Conservation (phyloP, 2,888 invertebrate species). For the Branchellion lobata region DNA sequence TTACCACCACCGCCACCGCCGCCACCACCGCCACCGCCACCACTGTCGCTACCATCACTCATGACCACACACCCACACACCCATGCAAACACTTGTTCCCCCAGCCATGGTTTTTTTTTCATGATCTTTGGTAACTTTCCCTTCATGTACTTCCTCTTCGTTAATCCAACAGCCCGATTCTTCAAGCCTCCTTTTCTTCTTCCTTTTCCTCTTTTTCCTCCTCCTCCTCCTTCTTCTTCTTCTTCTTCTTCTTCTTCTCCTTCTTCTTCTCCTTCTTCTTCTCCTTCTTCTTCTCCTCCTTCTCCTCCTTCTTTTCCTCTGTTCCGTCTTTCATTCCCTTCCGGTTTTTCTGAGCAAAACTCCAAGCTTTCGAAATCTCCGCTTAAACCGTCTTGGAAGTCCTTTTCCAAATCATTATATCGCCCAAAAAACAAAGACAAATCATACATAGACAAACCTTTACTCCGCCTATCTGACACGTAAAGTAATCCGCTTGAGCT, state of each 20-base stretch:
- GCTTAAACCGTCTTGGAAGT: background rate
- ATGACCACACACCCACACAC: background rate
- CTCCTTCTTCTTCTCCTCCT: no score
- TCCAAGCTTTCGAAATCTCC: background rate
- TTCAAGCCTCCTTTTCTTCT: background rate
- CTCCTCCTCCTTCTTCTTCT: background rate
- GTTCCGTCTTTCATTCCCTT: no score
- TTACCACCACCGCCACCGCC: no score
- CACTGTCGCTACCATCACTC: background rate
- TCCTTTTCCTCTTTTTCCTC: background rate
- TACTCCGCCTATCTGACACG: constrained; percentile 47
- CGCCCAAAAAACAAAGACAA: background rate
- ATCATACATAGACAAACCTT: constrained; percentile 45
- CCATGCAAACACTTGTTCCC: background rate
- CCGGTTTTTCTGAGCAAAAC: no score
- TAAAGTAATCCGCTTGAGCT: constrained; percentile 31
- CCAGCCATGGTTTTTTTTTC: background rate
- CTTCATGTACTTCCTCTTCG: no score
- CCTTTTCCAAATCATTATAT: background rate
- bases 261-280: no score
- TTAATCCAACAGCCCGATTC: no score
- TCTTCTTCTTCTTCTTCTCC: no score
- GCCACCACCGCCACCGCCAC: no score
- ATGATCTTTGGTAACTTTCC: background rate
- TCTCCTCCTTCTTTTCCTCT: no score